A percentile compares a stretch with the other conserved stretches of the same genome.
Evolutionary conservation across 2,113 vertebrate genomes (phyloP).

Genomic region (Dolichotis patagonum): DNA sequence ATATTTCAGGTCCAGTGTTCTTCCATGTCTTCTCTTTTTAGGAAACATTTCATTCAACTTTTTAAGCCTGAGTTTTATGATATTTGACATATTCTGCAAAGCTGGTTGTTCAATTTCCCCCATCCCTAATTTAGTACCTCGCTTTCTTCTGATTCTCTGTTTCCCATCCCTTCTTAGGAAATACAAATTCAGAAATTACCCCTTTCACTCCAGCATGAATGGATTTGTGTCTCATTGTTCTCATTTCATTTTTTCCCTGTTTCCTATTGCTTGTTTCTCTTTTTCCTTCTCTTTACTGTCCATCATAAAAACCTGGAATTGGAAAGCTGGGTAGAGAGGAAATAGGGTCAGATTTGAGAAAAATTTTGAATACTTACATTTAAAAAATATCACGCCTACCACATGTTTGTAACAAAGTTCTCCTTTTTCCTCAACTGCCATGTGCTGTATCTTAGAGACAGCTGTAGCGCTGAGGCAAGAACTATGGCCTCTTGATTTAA

Average conservation of each 20-base stretch:
- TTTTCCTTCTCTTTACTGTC: background rate
- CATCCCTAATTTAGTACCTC: background rate
- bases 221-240: background rate
- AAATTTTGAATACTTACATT: background rate
- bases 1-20: background rate
- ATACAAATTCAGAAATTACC: background rate
- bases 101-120: background rate
- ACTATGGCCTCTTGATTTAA: background rate
- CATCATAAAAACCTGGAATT: background rate
- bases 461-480: background rate
- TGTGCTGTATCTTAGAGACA: background rate
- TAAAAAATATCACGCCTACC: background rate
- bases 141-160: background rate
- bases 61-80: background rate
- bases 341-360: background rate
- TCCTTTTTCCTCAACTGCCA: background rate
- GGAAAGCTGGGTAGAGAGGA: background rate
- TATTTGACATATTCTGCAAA: background rate
- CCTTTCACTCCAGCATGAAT: background rate
- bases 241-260: background rate
- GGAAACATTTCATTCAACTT: background rate
- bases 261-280: background rate
- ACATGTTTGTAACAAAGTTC: background rate
- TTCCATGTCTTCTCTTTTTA: background rate
- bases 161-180: background rate